Evolutionary conservation across 2,888 invertebrate genomes (phyloP).

Genomic region (Drosophila kanekoi): DNA sequence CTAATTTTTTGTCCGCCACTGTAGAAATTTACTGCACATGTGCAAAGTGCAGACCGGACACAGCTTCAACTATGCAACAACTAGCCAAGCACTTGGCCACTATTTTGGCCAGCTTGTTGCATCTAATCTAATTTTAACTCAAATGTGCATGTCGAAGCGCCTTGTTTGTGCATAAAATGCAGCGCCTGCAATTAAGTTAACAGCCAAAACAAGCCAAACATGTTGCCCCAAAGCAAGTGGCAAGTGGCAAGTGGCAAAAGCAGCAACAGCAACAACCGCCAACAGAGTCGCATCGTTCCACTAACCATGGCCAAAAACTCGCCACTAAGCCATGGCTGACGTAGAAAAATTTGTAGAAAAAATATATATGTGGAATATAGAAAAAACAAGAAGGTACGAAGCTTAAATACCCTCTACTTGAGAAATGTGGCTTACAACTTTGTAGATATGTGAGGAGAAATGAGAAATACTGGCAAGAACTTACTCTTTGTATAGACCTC

Average conservation of each 20-base stretch:
- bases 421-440: no score
- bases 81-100: conserved; percentile 1
- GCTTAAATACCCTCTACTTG: no score
- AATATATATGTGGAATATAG: conserved; percentile 13
- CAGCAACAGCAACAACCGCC: background rate
- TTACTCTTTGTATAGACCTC: no score
- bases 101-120: conserved; percentile 28
- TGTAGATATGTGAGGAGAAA: no score
- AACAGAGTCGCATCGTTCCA: conserved; percentile 51
- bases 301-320: conserved; percentile 75
- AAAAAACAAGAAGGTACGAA: background rate
- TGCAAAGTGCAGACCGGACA: conserved; percentile 39
- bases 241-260: conserved; percentile 8
- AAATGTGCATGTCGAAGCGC: conserved; percentile 64
- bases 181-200: conserved; percentile 62
- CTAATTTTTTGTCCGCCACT: no score
- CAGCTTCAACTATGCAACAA: conserved; percentile 4
- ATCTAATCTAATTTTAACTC: conserved; percentile 77
- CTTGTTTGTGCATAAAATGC: conserved; percentile 55
- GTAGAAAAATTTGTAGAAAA: conserved; percentile 68
- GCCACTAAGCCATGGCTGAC: conserved; percentile 41
- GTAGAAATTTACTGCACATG: no score
- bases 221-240: conserved; percentile 61
- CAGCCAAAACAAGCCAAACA: conserved; percentile 72
- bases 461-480: no score